phyloP scores from a whole-genome alignment of 2,888 invertebrate species.

The Tricholauxania praeusta region DNA sequence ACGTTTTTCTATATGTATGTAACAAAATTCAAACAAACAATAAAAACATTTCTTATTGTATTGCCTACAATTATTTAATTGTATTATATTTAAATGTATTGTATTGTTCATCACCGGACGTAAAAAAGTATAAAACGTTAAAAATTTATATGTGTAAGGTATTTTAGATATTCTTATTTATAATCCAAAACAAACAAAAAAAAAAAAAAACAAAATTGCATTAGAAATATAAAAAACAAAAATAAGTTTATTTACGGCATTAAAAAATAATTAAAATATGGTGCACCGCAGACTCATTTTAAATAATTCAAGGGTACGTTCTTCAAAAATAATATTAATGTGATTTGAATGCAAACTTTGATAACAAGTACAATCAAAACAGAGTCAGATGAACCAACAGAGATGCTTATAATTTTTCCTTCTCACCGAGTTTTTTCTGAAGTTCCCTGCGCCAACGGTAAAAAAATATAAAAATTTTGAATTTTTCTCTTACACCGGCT shows the following conservation, averaged over 20 bases:
- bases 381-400: no score
- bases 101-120: conserved; percentile 26
- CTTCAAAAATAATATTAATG: no score
- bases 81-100: conserved; percentile 32
- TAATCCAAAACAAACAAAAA: conserved; percentile 68
- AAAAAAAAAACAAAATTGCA: conserved; percentile 44
- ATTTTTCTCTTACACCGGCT: no score
- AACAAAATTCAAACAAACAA: conserved; percentile 32
- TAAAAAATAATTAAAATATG: no score
- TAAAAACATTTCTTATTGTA: conserved; percentile 24
- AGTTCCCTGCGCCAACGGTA: no score
- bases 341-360: no score
- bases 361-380: no score
- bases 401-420: no score
- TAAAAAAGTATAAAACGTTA: conserved; percentile 40
- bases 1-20: conserved; percentile 45
- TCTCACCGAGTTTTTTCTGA: no score
- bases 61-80: conserved; percentile 25
- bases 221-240: conserved; percentile 4
- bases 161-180: conserved; percentile 81
- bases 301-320: no score
- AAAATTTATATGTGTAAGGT: conserved; percentile 63
- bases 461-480: no score
- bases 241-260: not conserved
- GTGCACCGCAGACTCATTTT: no score